A percentile compares a stretch with the other conserved stretches of the same genome.
phyloP scores from a whole-genome alignment of 2,888 invertebrate genomes.

The Halictus ligatus region DNA sequence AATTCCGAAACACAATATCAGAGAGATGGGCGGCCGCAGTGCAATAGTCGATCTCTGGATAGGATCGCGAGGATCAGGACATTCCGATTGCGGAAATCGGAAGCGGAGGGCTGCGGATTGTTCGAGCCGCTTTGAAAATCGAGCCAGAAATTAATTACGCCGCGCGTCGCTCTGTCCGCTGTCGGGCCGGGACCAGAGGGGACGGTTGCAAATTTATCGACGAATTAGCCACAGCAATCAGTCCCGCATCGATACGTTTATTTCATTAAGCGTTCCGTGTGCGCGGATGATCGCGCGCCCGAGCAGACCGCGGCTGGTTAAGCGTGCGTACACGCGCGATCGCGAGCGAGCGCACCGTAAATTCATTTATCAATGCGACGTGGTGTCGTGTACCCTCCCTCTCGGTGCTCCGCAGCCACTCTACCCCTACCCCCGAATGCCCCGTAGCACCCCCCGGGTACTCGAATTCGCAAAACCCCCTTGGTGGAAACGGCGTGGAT shows the following conservation, averaged over 20 bases:
- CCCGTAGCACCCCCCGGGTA: neutral
- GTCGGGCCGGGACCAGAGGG: conserved; percentile 21
- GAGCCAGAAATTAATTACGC: conserved; percentile 58
- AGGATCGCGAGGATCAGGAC: conserved; percentile 21
- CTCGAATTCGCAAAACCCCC: neutral
- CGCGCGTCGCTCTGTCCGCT: neutral
- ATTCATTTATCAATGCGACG: conserved; percentile 72
- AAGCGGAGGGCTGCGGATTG: conserved; percentile 14
- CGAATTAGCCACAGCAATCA: conserved; percentile 71
- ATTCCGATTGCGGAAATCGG: neutral
- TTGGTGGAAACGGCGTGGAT: conserved; percentile 28
- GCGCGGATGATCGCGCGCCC: conserved; percentile 39
- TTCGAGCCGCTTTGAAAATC: conserved; percentile 55
- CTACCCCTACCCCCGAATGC: neutral
- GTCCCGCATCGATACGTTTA: conserved; percentile 71
- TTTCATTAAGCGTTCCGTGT: conserved; percentile 70
- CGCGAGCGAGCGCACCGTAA: conserved; percentile 38
- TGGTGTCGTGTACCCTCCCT: conserved; percentile 5
- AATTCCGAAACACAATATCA: neutral
- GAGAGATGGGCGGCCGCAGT: neutral
- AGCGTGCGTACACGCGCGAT: neutral
- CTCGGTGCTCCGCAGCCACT: neutral
- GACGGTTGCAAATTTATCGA: conserved; percentile 68
- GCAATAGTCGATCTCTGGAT: neutral
- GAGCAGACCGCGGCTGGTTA: conserved; percentile 14